phyloP scores from a whole-genome alignment of 2,888 invertebrate genomes.

The Neocrepidodera transversa region DNA sequence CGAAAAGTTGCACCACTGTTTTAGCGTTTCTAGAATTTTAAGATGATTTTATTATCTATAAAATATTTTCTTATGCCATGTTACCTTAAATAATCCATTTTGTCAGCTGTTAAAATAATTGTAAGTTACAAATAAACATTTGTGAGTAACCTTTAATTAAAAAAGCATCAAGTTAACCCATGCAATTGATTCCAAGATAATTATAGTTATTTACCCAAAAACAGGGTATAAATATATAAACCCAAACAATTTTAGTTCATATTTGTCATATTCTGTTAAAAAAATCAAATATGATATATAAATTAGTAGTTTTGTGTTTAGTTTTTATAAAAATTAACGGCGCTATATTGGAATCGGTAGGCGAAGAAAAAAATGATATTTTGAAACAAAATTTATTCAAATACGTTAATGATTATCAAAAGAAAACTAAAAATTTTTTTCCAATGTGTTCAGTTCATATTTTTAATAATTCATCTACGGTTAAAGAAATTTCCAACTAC shows the following conservation, averaged over 20 bases:
- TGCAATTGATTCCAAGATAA: background rate
- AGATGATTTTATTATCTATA: too few relatives aligned
- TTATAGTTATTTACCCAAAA: background rate
- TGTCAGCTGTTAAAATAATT: too few relatives aligned
- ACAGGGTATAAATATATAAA: background rate
- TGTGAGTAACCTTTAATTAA: background rate
- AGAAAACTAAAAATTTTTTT: background rate
- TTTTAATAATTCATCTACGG: background rate
- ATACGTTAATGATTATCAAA: constrained; percentile 3
- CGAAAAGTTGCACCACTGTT: too few relatives aligned
- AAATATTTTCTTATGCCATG: too few relatives aligned
- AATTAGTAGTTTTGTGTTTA: background rate
- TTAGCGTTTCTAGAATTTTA: too few relatives aligned
- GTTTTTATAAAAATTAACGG: background rate
- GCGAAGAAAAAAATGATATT: background rate
- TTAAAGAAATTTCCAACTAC: background rate
- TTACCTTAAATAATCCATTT: too few relatives aligned
- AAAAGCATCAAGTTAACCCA: background rate
- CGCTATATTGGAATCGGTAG: background rate
- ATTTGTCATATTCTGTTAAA: background rate
- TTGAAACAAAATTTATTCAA: constrained; percentile 6
- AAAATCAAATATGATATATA: background rate
- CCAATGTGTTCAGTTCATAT: constrained; percentile 9
- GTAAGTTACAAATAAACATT: too few relatives aligned
- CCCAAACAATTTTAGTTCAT: background rate